These are phyloP conservation scores for Oscheius onirici DNA, from an alignment of 2,888 invertebrate genomes.

Conservation along the genomic window DNA sequence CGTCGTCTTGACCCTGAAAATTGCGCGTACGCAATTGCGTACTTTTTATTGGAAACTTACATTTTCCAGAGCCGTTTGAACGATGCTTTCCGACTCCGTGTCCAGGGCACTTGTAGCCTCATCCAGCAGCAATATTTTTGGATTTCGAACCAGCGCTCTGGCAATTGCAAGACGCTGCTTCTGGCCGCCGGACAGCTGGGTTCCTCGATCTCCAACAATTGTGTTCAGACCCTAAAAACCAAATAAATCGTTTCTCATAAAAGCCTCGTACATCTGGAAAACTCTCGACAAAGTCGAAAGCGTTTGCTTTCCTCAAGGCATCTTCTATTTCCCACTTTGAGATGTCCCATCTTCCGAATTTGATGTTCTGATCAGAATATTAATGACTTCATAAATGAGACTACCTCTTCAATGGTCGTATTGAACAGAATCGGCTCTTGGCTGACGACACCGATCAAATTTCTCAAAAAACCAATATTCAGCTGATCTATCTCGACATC, in stretches of 20 bases:
- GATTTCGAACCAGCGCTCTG: slow-evolving; percentile 38
- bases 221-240: slow-evolving; percentile 59
- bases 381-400: not conserved
- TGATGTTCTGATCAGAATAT: slow-evolving; percentile 72
- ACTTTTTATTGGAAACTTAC: slow-evolving; percentile 21
- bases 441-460: slow-evolving; percentile 70
- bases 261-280: slow-evolving; percentile 67
- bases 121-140: slow-evolving; percentile 75
- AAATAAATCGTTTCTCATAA: not conserved
- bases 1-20: too few relatives aligned
- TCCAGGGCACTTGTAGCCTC: slow-evolving; percentile 80
- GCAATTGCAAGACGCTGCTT: slow-evolving; percentile 62
- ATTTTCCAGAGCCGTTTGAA: slow-evolving; percentile 76
- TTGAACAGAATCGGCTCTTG: slow-evolving; percentile 78
- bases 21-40: too few relatives aligned
- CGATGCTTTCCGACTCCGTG: slow-evolving; percentile 81
- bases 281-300: slow-evolving; percentile 72
- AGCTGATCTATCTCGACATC: slow-evolving; percentile 72
- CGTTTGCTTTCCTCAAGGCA: slow-evolving; percentile 72
- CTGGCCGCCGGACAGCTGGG: slow-evolving; percentile 73
- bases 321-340: slow-evolving; percentile 54
- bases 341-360: slow-evolving; percentile 67
- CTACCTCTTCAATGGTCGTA: slow-evolving; percentile 74
- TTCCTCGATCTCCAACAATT: slow-evolving; percentile 72
- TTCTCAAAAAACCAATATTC: slow-evolving; percentile 74